phyloP scores from a whole-genome alignment of 2,888 invertebrate species.

The Caenorhabditis afra region DNA sequence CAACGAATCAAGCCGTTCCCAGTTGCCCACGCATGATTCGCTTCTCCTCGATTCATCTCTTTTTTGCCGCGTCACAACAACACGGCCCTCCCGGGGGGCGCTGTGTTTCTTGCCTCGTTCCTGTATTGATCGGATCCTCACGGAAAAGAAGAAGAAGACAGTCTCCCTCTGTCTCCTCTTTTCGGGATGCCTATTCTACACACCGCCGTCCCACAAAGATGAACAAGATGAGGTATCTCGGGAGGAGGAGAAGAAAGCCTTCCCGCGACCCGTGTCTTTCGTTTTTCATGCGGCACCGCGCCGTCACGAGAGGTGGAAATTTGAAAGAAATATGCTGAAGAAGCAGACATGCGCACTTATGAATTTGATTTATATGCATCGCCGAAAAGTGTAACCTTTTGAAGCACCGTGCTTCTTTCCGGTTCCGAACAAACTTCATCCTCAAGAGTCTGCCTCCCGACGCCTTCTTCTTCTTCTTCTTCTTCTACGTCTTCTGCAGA shows the following conservation, averaged over 20 bases:
- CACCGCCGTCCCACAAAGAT: conserved; percentile 43
- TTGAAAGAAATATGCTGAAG: conserved; percentile 24
- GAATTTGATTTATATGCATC: conserved; percentile 52
- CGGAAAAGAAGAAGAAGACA: conserved; percentile 15
- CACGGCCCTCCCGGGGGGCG: conserved; percentile 12
- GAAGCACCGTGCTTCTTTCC: conserved; percentile 44
- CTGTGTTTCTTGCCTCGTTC: conserved; percentile 11
- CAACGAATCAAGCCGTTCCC: conserved; percentile 35
- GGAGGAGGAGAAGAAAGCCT: conserved; percentile 18
- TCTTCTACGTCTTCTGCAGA: too few relatives aligned
- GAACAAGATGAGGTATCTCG: conserved; percentile 57
- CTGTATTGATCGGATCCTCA: conserved; percentile 40
- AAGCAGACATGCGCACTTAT: conserved; percentile 33
- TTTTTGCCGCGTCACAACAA: conserved; percentile 19
- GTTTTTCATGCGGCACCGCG: conserved; percentile 53
- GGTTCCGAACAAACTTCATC: conserved; percentile 42
- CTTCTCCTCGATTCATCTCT: conserved; percentile 5
- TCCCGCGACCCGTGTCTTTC: conserved; percentile 22
- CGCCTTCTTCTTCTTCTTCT: conserved; percentile 1
- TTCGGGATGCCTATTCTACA: conserved; percentile 19
- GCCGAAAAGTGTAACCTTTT: conserved; percentile 49
- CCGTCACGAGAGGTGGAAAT: conserved; percentile 17
- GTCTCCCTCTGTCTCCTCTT: conserved; percentile 6
- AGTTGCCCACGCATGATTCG: conserved; percentile 36
- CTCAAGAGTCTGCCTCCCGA: conserved; percentile 13